phyloP scores from a whole-genome alignment of 2,888 invertebrate genomes.

The Cantharis nigra region DNA sequence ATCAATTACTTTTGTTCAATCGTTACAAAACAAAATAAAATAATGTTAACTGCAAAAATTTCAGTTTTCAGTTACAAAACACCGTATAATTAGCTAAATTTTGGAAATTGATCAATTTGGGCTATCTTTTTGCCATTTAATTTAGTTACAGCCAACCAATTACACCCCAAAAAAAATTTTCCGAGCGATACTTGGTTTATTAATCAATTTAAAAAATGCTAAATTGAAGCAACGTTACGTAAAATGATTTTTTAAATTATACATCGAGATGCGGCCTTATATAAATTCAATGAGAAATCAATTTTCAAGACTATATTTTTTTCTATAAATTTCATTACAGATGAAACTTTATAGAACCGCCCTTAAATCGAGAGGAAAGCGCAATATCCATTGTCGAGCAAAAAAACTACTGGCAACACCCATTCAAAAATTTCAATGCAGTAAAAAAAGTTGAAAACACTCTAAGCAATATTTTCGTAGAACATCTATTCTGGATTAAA shows the following conservation, averaged over 20 bases:
- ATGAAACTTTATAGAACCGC: no score
- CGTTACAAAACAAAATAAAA: not conserved
- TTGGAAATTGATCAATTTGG: not conserved
- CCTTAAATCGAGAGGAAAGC: no score
- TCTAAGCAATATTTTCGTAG: no score
- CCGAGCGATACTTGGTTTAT: not conserved
- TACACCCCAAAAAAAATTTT: not conserved
- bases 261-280: no score
- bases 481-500: no score
- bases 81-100: not conserved
- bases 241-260: not conserved
- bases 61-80: not conserved
- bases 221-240: not conserved
- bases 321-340: not conserved
- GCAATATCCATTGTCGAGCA: no score
- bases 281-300: not conserved
- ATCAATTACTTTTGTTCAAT: not conserved
- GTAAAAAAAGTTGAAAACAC: no score
- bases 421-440: no score
- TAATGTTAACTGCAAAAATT: not conserved
- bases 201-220: not conserved
- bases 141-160: not conserved
- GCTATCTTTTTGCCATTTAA: not conserved
- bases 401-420: no score
- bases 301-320: not conserved